Evolutionary conservation across 1,140 invertebrate species (phyloP).

Genomic region (Hydropsyche tenuis): DNA sequence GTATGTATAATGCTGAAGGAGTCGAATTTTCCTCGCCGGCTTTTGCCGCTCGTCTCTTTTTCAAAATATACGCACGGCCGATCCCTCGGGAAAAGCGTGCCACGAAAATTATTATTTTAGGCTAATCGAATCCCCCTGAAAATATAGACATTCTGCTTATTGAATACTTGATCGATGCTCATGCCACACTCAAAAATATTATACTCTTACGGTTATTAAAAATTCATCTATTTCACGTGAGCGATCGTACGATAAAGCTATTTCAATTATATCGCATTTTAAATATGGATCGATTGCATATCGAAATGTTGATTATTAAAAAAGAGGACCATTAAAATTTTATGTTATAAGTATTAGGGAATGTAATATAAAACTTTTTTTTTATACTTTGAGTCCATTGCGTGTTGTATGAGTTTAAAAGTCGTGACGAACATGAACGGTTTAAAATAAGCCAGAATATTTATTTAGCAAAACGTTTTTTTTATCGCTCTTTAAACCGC

Average conservation of each 20-base stretch:
- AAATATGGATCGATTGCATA: too few relatives aligned
- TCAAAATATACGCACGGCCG: neutral
- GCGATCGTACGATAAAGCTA: too few relatives aligned
- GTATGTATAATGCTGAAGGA: neutral
- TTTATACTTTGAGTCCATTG: too few relatives aligned
- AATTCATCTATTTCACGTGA: too few relatives aligned
- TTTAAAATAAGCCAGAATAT: neutral
- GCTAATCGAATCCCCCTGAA: neutral
- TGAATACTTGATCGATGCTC: neutral
- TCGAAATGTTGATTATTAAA: too few relatives aligned
- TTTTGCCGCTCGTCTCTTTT: neutral
- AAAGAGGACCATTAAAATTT: too few relatives aligned
- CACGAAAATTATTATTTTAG: constrained; percentile 11
- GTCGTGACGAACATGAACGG: too few relatives aligned
- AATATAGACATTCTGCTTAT: neutral
- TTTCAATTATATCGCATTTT: too few relatives aligned
- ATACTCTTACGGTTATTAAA: neutral
- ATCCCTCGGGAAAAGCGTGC: neutral
- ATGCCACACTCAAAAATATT: neutral
- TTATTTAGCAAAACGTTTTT: neutral
- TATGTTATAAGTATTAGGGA: too few relatives aligned
- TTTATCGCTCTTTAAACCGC: neutral
- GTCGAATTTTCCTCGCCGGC: neutral
- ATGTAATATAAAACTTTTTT: too few relatives aligned
- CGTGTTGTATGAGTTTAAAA: too few relatives aligned